Base-by-base conservation (phyloP, 2,113 vertebrate genomes). In the Zosterops lateralis region DNA sequence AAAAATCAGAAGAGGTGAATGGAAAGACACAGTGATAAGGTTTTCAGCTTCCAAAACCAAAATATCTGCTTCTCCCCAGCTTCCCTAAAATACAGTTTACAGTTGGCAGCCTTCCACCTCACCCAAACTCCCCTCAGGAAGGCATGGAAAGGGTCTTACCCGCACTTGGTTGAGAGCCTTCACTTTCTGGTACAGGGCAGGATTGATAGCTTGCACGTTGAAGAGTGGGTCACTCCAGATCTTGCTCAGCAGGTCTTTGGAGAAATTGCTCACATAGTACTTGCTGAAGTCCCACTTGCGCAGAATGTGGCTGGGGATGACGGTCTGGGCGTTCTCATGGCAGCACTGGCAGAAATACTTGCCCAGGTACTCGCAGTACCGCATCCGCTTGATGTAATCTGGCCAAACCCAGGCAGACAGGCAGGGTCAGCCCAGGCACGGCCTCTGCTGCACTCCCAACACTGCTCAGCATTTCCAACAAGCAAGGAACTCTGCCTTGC, bases 261-360 rank as follows among this genome's bases (percentile, higher is more conserved):
- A 98, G 94, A 99, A 99, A 94, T 99, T 99, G 98, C 99, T 99
- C 96, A 99, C 97, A 0, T 97, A 99, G 95, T 99, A 99, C 84
- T 99, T 99, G 98, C 99, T 98, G 96, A 99, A 99, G 97, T 99
- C 99, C 99, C 99, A 99, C 96, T 99, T 99, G 84, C 98, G 98
- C 66, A 99, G 97, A 61, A 99, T 98, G 40, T 98, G 98, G 88
- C 98, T 98, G 16, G 99, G 99, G 88, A 99, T 98, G 87, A 98
- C 89, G 1, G 89, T 98, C 97, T 99, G 99, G 32, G 99, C 97
- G 0, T 99, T 99, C 94, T 99, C 99, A 0, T 99, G 99, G 97
- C 99, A 99, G 96, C 99, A 99, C 97, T 99, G 99, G 94, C 99
- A 99, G 98, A 99, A 99, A 95, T 99, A 99, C 84, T 99, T 99